Percentiles rank a stretch among this genome's conserved stretches.
These are phyloP conservation scores for Tipula vernalis DNA, from an alignment of 2,888 invertebrate species.

Conservation along the genomic window DNA sequence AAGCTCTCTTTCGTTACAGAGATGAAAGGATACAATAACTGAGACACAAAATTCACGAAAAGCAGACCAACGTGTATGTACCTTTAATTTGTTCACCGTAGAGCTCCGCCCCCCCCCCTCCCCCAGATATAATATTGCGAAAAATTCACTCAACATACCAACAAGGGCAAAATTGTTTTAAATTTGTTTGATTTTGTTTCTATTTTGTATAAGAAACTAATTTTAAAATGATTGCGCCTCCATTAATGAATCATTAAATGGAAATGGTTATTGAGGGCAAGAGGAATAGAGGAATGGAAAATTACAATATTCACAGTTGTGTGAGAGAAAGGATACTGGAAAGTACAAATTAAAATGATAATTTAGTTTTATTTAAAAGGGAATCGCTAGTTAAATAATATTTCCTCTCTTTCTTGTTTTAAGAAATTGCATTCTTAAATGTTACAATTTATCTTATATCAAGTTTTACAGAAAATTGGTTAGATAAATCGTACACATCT, in stretches of 20 bases:
- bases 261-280: neutral
- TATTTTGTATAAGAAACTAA: neutral
- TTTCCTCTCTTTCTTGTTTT: too few relatives aligned
- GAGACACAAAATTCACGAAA: neutral
- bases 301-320: neutral
- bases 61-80: neutral
- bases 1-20: neutral
- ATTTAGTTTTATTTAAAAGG: too few relatives aligned
- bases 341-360: neutral
- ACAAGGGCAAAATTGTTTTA: neutral
- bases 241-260: neutral
- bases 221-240: neutral
- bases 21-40: neutral
- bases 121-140: neutral
- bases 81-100: neutral
- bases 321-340: neutral
- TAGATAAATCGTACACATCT: too few relatives aligned
- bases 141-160: neutral
- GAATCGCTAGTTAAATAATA: too few relatives aligned
- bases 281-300: neutral
- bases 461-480: too few relatives aligned
- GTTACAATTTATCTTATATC: too few relatives aligned
- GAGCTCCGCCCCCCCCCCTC: neutral
- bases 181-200: neutral
- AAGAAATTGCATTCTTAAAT: too few relatives aligned